Base-by-base conservation (phyloP, 2,113 vertebrate species). In the Hemibagrus wyckioides region DNA sequence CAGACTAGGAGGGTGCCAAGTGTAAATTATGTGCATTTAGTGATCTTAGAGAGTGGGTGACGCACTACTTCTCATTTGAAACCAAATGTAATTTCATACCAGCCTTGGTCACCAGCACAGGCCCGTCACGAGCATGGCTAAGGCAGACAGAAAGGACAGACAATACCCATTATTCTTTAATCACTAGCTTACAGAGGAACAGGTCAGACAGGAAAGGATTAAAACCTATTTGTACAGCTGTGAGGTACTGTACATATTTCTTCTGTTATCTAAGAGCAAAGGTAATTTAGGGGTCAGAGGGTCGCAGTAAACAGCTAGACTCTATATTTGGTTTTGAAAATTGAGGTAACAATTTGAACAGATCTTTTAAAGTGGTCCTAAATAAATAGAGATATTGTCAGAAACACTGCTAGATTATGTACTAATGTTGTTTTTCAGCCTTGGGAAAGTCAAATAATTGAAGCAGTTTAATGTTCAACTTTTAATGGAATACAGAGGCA, bases 141-240 rank as follows among this genome's bases (percentile, higher is more conserved):
- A 75, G 88, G 39, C 75, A 73, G 14, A 76, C 50, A 39, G 14
- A 44, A 91, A 71, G 67, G 81, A 56, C 79, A 39, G 79, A 88
- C 86, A 93, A 80, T 91, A 89, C 87, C 87, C 82, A 71, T 93
- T 92, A 93, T 93, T 91, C 91, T 93, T 89, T 92, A 92, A 93
- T 93, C 89, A 89, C 84, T 87, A 67, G 83, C 30, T 9, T 23
- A 48, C 5, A 36, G 33, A 89, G 14, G 56, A 89, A 88, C 90
- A 71, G 85, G 87, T 89, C 83, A 71, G 89, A 87, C 79, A 80
- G 88, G 88, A 81, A 73, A 89, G 91, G 92, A 92, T 94, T 94
- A 92, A 89, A 91, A 83, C 89, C 87, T 92, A 0, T 94, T 94
- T 94, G 91, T 92, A 90, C 89, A 54, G 59, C 69, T 83, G 48